Base-by-base conservation (phyloP, 2,888 invertebrate species). In the Hedya salicella region DNA sequence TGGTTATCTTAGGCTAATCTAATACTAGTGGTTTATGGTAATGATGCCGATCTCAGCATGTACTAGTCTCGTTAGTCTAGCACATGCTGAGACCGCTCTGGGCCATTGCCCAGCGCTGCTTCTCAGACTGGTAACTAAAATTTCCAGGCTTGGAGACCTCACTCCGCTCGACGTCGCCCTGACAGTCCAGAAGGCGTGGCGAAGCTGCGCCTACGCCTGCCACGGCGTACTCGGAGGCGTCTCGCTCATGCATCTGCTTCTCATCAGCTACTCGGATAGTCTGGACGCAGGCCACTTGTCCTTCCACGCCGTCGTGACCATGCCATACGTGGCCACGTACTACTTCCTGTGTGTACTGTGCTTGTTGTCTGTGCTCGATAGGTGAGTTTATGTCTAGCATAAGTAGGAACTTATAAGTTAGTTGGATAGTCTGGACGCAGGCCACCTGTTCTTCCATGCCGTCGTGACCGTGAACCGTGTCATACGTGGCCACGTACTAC, bases 191-290 rank as follows among this genome's bases (percentile, higher is more conserved):
- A 87, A 84, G 16, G 86, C 87, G 0, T 93, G 92, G 92, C 83
- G 92, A 2, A 87, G 89, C 48, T 83, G 91, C 6, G 93, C 94
- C 0, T 87, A 89, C 0, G 89, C 94, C 0, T 94, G 94, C 73
- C 94, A 94, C 76, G 94, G 94, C 0, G 83, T 94, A 3, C 85
- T 95, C 0, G 94, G 93, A 0, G 95, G 95, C 0, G 70, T 94
- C 14, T 91, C 94, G 0, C 79, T 95, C 21, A 93, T 94, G 81
- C 94, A 95, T 70, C 88, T 94, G 42, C 85, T 94, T 0, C 90
- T 94, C 9, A 89, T 94, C 73, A 89, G 93, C 71, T 92, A 92
- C 69, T 93, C 93, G 0, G 90, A 93, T 48, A 84, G 87, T 1
- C 61, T 92, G 62, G 92, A 91, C 40, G 90, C 90, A 0, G 89